A percentile compares a stretch with the other conserved stretches of the same genome.
These are phyloP conservation scores for Phoxinus phoxinus DNA, from an alignment of 2,113 vertebrate species.

Conservation along the genomic window DNA sequence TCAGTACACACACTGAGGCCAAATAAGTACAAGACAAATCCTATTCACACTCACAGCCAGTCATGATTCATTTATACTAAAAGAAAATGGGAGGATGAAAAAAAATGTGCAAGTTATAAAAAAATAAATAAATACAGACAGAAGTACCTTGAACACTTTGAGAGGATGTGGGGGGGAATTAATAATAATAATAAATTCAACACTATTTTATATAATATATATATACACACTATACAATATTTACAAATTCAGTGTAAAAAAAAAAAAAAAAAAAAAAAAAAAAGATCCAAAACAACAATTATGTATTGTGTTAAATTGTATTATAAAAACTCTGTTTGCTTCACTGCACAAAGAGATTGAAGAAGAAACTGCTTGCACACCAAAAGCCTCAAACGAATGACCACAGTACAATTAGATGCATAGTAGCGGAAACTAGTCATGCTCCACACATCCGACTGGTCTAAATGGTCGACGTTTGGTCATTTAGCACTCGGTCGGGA, in stretches of 20 bases:
- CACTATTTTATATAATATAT: no score
- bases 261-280: not conserved
- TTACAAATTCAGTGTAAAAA: not conserved
- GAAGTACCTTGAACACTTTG: not conserved
- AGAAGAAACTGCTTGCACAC: not conserved
- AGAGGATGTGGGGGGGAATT: not conserved
- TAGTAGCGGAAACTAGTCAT: not conserved
- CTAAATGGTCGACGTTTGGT: not conserved
- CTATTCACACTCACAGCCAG: not conserved
- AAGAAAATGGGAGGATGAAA: not conserved
- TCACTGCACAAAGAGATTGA: not conserved
- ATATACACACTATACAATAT: not conserved
- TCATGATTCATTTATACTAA: conserved; percentile 3
- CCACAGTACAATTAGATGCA: not conserved
- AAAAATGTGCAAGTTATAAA: no score
- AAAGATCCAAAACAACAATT: not conserved
- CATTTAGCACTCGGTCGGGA: not conserved
- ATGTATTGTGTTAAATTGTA: not conserved
- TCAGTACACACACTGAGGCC: not conserved
- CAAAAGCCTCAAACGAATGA: not conserved
- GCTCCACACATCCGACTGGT: not conserved
- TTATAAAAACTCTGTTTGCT: not conserved
- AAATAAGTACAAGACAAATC: not conserved
- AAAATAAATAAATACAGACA: not conserved
- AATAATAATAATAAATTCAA: not conserved